Percentiles rank a stretch among this genome's conserved stretches.
phyloP scores from a whole-genome alignment of 2,797 vertebrate species.

The Anguilla pacifica region DNA sequence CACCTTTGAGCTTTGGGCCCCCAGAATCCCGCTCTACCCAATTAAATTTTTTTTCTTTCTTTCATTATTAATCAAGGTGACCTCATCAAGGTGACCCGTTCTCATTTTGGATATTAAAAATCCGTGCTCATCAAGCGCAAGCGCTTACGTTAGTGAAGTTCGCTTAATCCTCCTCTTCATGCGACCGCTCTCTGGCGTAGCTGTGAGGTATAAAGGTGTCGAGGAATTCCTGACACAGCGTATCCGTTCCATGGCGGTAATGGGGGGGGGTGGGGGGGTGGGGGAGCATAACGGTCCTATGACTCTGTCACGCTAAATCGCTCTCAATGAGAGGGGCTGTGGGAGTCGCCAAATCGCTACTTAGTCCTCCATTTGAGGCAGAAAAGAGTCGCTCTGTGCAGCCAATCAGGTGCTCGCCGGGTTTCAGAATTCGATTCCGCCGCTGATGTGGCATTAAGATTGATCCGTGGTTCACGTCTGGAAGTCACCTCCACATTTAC shows the following conservation, averaged over 20 bases:
- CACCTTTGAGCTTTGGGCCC: neutral
- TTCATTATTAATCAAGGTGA: conserved; percentile 1
- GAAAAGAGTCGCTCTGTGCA: conserved; percentile 23
- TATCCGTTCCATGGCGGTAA: neutral
- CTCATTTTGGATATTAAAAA: neutral
- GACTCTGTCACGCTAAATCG: neutral
- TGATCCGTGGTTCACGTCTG: neutral
- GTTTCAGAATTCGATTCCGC: conserved; percentile 16
- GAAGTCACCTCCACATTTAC: neutral
- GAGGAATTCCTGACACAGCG: neutral
- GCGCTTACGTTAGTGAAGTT: neutral
- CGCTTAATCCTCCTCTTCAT: neutral
- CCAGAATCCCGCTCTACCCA: neutral
- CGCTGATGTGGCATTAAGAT: conserved; percentile 18
- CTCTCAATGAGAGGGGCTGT: neutral
- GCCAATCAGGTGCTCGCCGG: conserved; percentile 21
- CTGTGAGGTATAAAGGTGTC: neutral
- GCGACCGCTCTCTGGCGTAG: neutral
- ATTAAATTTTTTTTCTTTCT: neutral
- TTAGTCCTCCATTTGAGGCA: conserved; percentile 4
- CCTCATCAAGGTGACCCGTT: neutral
- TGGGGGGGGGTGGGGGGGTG: no score
- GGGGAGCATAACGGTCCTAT: neutral
- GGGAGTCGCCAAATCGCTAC: neutral
- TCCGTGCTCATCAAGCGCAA: neutral